Evolutionary conservation across 2,113 vertebrate genomes (phyloP).

Genomic region (Nasalis larvatus): DNA sequence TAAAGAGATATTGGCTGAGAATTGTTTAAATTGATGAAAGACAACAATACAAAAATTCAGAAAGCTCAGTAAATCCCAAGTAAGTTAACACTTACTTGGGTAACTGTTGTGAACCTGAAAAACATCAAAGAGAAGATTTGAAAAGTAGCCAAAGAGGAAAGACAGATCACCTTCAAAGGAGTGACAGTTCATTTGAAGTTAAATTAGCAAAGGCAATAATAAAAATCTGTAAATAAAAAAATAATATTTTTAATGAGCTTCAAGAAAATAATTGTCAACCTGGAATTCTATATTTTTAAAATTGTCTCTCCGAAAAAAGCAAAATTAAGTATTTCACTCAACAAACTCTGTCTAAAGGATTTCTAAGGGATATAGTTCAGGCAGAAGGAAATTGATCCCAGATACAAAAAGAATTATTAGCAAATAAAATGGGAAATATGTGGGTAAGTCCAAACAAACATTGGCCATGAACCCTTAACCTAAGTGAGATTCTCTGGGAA

Average conservation of each 20-base stretch:
- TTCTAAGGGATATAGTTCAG: neutral
- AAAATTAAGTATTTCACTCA: slow-evolving; percentile 16
- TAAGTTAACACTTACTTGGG: neutral
- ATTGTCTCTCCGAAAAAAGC: neutral
- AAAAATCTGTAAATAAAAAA: slow-evolving; percentile 7
- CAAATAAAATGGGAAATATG: slow-evolving; percentile 33
- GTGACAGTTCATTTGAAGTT: neutral
- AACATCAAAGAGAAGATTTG: neutral
- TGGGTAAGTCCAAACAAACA: neutral
- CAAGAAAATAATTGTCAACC: slow-evolving; percentile 6
- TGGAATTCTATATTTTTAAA: slow-evolving; percentile 12
- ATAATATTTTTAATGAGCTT: neutral
- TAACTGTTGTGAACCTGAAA: neutral
- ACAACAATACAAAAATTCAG: neutral
- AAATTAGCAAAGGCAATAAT: neutral
- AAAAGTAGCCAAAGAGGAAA: slow-evolving; percentile 5
- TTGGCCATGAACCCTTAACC: neutral
- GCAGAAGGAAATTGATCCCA: neutral
- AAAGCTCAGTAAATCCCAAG: neutral
- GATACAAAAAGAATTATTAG: neutral
- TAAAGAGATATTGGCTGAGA: neutral
- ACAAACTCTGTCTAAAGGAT: neutral
- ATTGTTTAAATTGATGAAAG: neutral
- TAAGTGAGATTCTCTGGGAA: neutral
- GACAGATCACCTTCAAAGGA: neutral